Percentiles rank a stretch among this genome's conserved stretches.
phyloP scores from a whole-genome alignment of 2,888 invertebrate species.

The Petrophora chlorosata region DNA sequence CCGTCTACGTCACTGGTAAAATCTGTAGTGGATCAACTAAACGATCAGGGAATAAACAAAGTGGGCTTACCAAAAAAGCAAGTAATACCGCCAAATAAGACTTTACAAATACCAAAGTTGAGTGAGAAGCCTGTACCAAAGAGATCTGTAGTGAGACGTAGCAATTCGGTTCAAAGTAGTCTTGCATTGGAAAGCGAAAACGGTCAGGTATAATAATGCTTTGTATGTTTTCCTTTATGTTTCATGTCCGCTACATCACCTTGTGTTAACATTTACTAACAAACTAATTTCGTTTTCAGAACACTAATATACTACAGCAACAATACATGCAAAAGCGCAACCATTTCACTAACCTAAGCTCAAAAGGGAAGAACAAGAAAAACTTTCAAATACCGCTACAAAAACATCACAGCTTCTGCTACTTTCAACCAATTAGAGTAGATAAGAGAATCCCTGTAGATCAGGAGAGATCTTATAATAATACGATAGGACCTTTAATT shows the following conservation, averaged over 20 bases:
- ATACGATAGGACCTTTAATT: conserved; percentile 75
- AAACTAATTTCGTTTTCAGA: conserved; percentile 81
- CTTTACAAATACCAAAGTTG: conserved; percentile 79
- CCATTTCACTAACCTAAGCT: conserved; percentile 79
- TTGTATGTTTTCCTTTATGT: conserved; percentile 49
- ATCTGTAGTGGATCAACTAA: conserved; percentile 71
- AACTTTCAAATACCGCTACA: conserved; percentile 86
- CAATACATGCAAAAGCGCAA: conserved; percentile 84
- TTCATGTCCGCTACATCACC: conserved; percentile 23
- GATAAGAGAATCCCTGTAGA: conserved; percentile 82
- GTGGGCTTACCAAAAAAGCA: conserved; percentile 71
- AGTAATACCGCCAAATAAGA: conserved; percentile 74
- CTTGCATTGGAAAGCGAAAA: conserved; percentile 61
- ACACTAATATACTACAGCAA: conserved; percentile 84
- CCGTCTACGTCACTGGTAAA: conserved; percentile 77
- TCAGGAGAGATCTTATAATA: conserved; percentile 73
- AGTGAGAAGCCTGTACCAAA: conserved; percentile 79
- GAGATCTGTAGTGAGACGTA: conserved; percentile 69
- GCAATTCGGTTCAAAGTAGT: conserved; percentile 74
- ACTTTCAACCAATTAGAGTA: conserved; percentile 86
- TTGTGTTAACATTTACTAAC: conserved; percentile 49
- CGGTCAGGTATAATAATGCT: conserved; percentile 77
- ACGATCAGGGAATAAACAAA: conserved; percentile 69
- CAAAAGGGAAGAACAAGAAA: conserved; percentile 83
- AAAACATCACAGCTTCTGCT: conserved; percentile 87